phyloP scores from a whole-genome alignment of 2,113 vertebrate genomes.

The Istiophorus platypterus region DNA sequence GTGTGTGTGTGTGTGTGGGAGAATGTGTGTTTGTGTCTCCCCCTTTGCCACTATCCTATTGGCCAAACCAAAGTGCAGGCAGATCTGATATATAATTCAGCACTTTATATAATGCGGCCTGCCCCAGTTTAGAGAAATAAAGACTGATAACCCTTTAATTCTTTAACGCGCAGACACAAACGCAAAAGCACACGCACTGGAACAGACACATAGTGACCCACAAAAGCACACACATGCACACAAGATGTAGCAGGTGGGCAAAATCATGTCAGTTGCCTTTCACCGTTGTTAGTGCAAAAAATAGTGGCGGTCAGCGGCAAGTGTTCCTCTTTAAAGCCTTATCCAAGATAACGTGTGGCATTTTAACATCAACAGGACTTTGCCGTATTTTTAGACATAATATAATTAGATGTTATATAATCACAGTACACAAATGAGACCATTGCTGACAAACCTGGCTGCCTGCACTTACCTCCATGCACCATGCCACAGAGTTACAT shows the following conservation, averaged over 20 bases:
- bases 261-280: conserved; percentile 22
- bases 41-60: conserved; percentile 56
- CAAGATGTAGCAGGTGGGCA: conserved; percentile 41
- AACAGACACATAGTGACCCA: conserved; percentile 24
- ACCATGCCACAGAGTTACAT: not conserved
- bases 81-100: conserved; percentile 82
- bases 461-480: not conserved
- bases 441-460: not conserved
- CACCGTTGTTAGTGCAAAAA: not conserved
- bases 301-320: not conserved
- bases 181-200: not conserved
- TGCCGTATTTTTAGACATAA: not conserved
- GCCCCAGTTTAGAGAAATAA: conserved; percentile 78
- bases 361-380: conserved; percentile 5
- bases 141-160: conserved; percentile 74
- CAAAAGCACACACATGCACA: conserved; percentile 27
- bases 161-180: conserved; percentile 44
- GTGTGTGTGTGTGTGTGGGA: conserved; percentile 23
- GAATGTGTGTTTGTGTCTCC: conserved; percentile 27
- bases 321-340: not conserved
- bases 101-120: conserved; percentile 78
- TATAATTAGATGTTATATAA: conserved; percentile 38
- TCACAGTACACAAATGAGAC: not conserved
- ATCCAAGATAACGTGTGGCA: not conserved
- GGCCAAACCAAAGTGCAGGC: conserved; percentile 63